Percentiles rank a stretch among this genome's conserved stretches.
phyloP scores from a whole-genome alignment of 2,797 vertebrate genomes.

The Megaceryle alcyon region DNA sequence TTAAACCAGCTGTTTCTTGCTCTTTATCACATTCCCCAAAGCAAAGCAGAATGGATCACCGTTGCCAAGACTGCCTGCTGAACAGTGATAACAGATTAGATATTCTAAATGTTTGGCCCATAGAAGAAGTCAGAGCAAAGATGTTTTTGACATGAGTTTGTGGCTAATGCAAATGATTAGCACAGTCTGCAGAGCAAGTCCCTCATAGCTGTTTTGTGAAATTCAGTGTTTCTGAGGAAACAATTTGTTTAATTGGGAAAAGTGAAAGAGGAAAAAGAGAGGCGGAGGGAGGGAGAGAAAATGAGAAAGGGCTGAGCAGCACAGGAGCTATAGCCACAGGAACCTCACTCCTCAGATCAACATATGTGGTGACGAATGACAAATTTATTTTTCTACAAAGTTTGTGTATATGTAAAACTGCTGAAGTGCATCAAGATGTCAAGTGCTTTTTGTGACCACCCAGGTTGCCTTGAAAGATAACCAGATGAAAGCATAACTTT shows the following conservation, averaged over 20 bases:
- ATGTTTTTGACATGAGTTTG: conserved; percentile 23
- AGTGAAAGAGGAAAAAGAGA: conserved; percentile 12
- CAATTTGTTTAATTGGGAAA: conserved; percentile 24
- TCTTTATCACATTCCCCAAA: conserved; percentile 80
- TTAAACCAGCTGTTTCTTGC: conserved; percentile 78
- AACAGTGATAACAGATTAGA: conserved; percentile 83
- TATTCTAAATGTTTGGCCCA: conserved; percentile 68
- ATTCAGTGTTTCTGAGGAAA: conserved; percentile 32
- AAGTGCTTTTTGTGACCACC: conserved; percentile 99
- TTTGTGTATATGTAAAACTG: conserved; percentile 99
- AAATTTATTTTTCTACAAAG: conserved; percentile 99
- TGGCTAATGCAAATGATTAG: conserved; percentile 13
- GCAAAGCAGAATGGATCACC: conserved; percentile 71
- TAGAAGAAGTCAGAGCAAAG: conserved; percentile 48
- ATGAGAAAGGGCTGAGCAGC: conserved; percentile 69
- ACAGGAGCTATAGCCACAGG: conserved; percentile 77
- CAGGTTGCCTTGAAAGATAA: conserved; percentile 99
- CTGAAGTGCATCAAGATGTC: conserved; percentile 99
- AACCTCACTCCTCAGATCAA: conserved; percentile 88
- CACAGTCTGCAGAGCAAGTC: conserved; percentile 22
- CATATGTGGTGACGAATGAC: conserved; percentile 99
- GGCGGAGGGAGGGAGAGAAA: neutral
- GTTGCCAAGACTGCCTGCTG: conserved; percentile 75
- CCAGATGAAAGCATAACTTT: conserved; percentile 97
- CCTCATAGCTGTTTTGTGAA: conserved; percentile 11